These are phyloP conservation scores for Crypturellus tataupa DNA, from an alignment of 2,797 vertebrate genomes.

Conservation along the genomic window DNA sequence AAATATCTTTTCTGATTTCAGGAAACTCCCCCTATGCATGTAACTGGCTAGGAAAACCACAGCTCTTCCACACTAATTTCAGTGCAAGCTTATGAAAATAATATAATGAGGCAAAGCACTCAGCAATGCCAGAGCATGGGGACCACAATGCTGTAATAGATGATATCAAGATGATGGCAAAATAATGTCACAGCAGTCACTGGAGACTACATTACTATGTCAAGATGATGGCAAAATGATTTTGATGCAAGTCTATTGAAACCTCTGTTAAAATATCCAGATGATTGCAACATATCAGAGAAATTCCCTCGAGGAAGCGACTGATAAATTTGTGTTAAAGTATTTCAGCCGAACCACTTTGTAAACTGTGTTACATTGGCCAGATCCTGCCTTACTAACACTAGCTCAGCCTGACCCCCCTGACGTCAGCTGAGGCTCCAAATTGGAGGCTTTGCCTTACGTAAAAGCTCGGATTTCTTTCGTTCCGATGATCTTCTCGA, in stretches of 20 bases:
- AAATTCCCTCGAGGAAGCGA: slow-evolving; percentile 19
- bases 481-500: background rate
- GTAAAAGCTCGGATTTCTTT: background rate
- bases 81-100: slow-evolving; percentile 51
- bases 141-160: slow-evolving; percentile 67
- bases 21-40: slow-evolving; percentile 29
- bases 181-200: slow-evolving; percentile 75
- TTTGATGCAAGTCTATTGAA: slow-evolving; percentile 67
- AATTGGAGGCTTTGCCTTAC: background rate
- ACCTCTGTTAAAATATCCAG: slow-evolving; percentile 69
- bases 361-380: background rate
- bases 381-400: background rate
- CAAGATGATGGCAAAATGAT: slow-evolving; percentile 73
- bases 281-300: slow-evolving; percentile 60
- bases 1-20: slow-evolving; percentile 64
- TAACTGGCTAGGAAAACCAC: slow-evolving; percentile 20
- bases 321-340: slow-evolving; percentile 53
- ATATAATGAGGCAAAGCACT: slow-evolving; percentile 57
- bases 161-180: slow-evolving; percentile 73
- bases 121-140: slow-evolving; percentile 66
- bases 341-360: background rate
- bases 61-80: slow-evolving; percentile 50
- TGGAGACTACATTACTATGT: slow-evolving; percentile 74
- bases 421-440: background rate
- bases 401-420: background rate